Conservation (phyloP, 2,797 vertebrate species). For the Hipposideros larvatus region DNA sequence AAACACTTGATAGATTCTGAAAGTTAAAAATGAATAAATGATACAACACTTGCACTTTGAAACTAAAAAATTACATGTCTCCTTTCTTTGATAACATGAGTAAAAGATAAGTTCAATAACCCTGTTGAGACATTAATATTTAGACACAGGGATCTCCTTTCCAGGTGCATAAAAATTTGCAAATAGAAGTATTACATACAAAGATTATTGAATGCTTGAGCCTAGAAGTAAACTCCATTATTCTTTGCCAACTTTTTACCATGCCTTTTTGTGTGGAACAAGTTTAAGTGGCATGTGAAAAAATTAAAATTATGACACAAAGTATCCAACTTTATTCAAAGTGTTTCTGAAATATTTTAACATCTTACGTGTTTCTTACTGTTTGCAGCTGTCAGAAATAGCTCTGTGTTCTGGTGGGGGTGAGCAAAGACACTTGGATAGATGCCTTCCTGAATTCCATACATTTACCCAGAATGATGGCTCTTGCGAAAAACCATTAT, state of each 20-base stretch:
- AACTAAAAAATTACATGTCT: neutral
- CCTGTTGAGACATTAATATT: neutral
- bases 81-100: neutral
- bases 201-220: neutral
- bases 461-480: neutral
- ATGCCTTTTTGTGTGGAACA: neutral
- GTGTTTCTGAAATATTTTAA: neutral
- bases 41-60: neutral
- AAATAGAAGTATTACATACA: neutral
- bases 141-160: neutral
- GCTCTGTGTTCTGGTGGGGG: neutral
- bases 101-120: neutral
- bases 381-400: neutral
- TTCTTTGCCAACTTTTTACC: neutral
- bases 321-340: neutral
- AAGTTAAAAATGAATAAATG: neutral
- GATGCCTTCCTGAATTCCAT: neutral
- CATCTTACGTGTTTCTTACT: neutral
- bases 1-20: constrained; percentile 16
- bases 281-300: neutral
- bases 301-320: neutral
- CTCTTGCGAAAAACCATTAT: neutral
- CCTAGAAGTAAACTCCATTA: neutral
- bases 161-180: neutral
- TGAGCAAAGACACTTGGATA: neutral